Conservation (phyloP, 2,888 invertebrate species). For the Zele albiditarsus region DNA sequence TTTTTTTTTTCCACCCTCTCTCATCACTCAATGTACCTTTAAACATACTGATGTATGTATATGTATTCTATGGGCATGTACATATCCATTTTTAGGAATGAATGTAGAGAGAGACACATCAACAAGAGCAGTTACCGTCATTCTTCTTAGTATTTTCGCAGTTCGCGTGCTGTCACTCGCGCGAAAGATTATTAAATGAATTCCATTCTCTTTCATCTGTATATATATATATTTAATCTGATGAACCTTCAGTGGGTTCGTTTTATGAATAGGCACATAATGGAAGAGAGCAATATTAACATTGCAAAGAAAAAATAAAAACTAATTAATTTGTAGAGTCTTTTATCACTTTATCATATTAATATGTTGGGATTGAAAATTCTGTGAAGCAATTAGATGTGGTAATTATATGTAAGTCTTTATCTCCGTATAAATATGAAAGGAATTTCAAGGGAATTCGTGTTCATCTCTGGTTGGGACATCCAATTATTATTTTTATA, state of each 20-base stretch:
- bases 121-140: constrained; percentile 12
- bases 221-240: neutral
- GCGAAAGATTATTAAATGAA: constrained; percentile 23
- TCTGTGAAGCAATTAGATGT: too few species aligned
- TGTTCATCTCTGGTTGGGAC: too few species aligned
- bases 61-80: neutral
- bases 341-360: neutral
- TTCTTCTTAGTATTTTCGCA: constrained; percentile 5
- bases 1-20: neutral
- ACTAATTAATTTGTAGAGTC: neutral
- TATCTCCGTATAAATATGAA: too few species aligned
- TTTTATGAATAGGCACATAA: neutral
- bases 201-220: neutral
- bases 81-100: neutral
- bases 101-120: constrained; percentile 24
- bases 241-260: neutral
- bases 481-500: too few species aligned
- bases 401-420: too few species aligned
- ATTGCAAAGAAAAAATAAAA: neutral
- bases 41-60: neutral
- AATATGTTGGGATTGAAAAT: neutral
- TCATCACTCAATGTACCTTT: constrained; percentile 1
- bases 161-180: constrained; percentile 14
- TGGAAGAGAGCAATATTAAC: neutral
- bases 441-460: too few species aligned